phyloP scores from a whole-genome alignment of 2,113 vertebrate species.

The Caretta caretta region DNA sequence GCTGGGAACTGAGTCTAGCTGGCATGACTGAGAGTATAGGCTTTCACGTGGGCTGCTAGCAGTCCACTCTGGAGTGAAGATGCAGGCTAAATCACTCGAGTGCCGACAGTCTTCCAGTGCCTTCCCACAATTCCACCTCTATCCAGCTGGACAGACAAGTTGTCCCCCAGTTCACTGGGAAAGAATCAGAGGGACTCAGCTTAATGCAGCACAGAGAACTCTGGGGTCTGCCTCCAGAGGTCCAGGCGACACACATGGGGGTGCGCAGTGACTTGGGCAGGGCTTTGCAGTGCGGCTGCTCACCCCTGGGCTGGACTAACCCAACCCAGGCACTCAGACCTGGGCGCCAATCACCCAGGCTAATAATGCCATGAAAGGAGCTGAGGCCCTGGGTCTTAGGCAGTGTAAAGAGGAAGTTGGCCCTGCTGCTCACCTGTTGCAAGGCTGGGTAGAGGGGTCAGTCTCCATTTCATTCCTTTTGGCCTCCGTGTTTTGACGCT shows the following conservation, averaged over 20 bases:
- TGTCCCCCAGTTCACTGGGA: fast-evolving
- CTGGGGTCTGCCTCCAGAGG: not conserved
- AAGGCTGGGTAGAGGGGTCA: too few relatives aligned
- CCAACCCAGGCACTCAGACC: not conserved
- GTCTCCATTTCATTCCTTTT: not conserved
- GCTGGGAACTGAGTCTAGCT: too few relatives aligned
- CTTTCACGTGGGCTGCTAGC: too few relatives aligned
- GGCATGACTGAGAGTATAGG: too few relatives aligned
- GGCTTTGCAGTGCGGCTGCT: not conserved
- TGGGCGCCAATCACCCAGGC: not conserved
- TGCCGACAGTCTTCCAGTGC: not conserved
- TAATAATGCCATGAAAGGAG: not conserved
- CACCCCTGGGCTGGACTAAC: fast-evolving
- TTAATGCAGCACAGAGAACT: not conserved
- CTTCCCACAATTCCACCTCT: not conserved
- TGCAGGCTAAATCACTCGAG: too few relatives aligned
- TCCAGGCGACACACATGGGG: not conserved
- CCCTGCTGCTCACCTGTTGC: too few relatives aligned
- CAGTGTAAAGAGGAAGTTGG: not conserved
- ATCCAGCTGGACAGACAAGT: not conserved
- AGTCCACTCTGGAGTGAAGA: too few relatives aligned
- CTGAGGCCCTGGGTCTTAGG: not conserved
- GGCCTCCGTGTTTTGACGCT: not conserved
- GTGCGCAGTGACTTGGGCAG: not conserved
- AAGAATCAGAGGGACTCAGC: not conserved